Percentiles rank a stretch among this genome's conserved stretches.
Evolutionary conservation across 2,888 invertebrate genomes (phyloP).

Genomic region (Hirtodrosophila cameraria): DNA sequence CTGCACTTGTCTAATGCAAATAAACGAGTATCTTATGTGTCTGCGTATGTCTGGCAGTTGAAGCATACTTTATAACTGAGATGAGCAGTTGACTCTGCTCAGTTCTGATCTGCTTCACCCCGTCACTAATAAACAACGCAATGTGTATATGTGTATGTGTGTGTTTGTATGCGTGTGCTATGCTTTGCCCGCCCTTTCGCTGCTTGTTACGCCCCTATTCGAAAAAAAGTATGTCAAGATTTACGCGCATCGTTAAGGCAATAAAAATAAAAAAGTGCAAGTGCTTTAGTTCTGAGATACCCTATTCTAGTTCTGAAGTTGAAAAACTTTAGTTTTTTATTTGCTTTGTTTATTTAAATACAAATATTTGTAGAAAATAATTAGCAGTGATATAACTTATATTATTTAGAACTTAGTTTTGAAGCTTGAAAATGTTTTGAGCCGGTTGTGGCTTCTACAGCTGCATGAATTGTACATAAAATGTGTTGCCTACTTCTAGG

Average conservation of each 20-base stretch:
- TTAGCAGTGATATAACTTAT: too few relatives aligned
- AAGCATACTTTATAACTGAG: conserved; percentile 53
- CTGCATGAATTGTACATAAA: too few relatives aligned
- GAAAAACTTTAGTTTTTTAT: background rate
- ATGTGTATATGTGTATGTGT: background rate
- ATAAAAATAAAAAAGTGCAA: conserved; percentile 47
- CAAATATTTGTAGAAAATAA: too few relatives aligned
- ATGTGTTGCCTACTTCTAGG: too few relatives aligned
- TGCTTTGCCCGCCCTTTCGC: conserved; percentile 25
- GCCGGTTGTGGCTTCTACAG: too few relatives aligned
- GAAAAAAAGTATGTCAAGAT: conserved; percentile 74
- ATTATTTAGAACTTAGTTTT: too few relatives aligned
- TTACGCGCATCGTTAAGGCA: conserved; percentile 75
- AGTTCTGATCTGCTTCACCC: conserved; percentile 12
- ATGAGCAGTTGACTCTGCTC: conserved; percentile 27
- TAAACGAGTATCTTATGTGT: conserved; percentile 10
- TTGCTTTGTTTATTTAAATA: too few relatives aligned
- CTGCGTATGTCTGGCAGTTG: conserved; percentile 39
- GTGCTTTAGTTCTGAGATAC: conserved; percentile 21
- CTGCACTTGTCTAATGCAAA: conserved; percentile 46
- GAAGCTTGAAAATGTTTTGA: too few relatives aligned
- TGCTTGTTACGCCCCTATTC: conserved; percentile 23
- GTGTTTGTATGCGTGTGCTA: conserved; percentile 1
- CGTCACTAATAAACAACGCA: conserved; percentile 30
- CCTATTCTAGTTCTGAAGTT: conserved; percentile 7